phyloP scores from a whole-genome alignment of 2,113 vertebrate species.

The Crypturellus undulatus region DNA sequence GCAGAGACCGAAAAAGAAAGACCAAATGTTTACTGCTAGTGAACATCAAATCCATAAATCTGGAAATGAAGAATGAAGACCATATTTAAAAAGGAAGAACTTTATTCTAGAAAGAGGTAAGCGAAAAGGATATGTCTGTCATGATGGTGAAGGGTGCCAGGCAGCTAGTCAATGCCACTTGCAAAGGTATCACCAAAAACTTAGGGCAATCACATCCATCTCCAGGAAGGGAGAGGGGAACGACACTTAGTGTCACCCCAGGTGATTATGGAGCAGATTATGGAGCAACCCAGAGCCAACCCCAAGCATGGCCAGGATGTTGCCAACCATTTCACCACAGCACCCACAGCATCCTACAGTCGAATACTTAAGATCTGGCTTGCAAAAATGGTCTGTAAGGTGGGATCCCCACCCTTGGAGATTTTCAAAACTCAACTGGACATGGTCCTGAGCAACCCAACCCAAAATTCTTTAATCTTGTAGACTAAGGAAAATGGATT shows the following conservation, averaged over 20 bases:
- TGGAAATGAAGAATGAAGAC: background rate
- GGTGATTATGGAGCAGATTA: no score
- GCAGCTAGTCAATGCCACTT: background rate
- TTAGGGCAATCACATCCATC: rapidly evolving
- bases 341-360: rapidly evolving
- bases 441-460: background rate
- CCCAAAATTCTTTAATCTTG: background rate
- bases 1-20: background rate
- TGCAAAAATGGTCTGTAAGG: background rate
- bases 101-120: background rate
- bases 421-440: background rate
- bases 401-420: background rate
- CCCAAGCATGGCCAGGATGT: background rate
- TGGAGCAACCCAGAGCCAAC: background rate
- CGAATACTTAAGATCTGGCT: background rate
- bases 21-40: background rate
- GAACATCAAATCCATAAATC: background rate
- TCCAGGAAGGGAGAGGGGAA: background rate
- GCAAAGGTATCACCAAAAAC: background rate
- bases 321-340: background rate
- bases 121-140: background rate
- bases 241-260: background rate
- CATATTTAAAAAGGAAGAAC: background rate
- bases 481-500: background rate
- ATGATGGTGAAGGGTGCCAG: rapidly evolving